A percentile compares a stretch with the other conserved stretches of the same genome.
These are phyloP conservation scores for Rhamphomyia laevipes DNA, from an alignment of 2,888 invertebrate species.

Conservation along the genomic window DNA sequence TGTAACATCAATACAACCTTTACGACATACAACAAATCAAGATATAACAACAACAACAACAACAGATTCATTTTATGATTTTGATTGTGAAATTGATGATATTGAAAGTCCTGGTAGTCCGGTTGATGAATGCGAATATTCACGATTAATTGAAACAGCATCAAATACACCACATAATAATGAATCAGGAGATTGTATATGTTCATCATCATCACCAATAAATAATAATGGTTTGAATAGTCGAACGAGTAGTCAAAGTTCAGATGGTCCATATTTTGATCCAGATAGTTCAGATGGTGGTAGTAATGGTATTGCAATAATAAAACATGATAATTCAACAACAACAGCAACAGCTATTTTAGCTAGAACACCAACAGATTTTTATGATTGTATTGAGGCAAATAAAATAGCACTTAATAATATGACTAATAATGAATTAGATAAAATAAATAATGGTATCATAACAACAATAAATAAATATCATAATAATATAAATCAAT, in stretches of 20 bases:
- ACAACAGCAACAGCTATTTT: conserved; percentile 9
- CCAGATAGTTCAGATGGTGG: conserved; percentile 29
- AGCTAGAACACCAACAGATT: background rate
- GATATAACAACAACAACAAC: conserved; percentile 21
- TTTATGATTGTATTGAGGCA: background rate
- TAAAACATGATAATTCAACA: conserved; percentile 1
- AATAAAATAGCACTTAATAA: too few relatives aligned
- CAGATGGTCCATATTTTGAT: conserved; percentile 42
- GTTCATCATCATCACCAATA: conserved; percentile 37
- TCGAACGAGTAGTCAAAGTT: conserved; percentile 34
- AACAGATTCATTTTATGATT: conserved; percentile 51
- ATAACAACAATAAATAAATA: too few relatives aligned
- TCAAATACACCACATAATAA: conserved; percentile 41
- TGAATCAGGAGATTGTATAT: conserved; percentile 40
- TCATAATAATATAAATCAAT: conserved; percentile 6
- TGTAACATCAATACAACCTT: conserved; percentile 41
- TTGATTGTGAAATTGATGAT: conserved; percentile 50
- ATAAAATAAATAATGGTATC: too few relatives aligned
- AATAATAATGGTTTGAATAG: conserved; percentile 11
- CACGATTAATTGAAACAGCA: conserved; percentile 40
- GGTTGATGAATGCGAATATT: conserved; percentile 48
- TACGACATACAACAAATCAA: conserved; percentile 33
- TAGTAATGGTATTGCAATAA: background rate
- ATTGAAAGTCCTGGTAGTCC: conserved; percentile 59
- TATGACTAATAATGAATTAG: too few relatives aligned